phyloP scores from a whole-genome alignment of 2,888 invertebrate genomes.

The Hypercompe scribonia region DNA sequence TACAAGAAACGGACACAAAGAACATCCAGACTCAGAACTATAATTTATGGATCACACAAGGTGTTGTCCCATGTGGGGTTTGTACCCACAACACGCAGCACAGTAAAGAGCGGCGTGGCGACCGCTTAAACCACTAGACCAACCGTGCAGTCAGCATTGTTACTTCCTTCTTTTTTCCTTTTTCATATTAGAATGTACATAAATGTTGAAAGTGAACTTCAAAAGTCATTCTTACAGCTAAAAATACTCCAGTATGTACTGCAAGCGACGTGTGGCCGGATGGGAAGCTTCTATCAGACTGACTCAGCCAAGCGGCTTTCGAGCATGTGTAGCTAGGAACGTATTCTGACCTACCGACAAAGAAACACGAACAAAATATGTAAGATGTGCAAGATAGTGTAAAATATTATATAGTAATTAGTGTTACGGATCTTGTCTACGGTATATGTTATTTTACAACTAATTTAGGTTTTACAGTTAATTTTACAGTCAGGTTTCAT shows the following conservation, averaged over 20 bases:
- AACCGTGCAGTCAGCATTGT: too few relatives aligned
- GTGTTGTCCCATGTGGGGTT: too few relatives aligned
- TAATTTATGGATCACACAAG: too few relatives aligned
- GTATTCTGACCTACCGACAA: conserved; percentile 76
- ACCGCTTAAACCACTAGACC: too few relatives aligned
- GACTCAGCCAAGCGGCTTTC: conserved; percentile 87
- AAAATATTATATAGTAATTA: neutral
- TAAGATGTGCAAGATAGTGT: neutral
- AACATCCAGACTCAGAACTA: too few relatives aligned
- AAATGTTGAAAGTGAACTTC: too few relatives aligned
- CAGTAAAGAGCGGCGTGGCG: too few relatives aligned
- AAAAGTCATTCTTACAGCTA: conserved; percentile 80
- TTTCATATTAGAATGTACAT: too few relatives aligned
- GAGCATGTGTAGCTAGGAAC: conserved; percentile 89
- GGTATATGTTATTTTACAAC: neutral
- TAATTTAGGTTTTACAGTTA: neutral
- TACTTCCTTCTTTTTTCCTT: too few relatives aligned
- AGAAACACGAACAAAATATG: neutral
- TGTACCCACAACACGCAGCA: too few relatives aligned
- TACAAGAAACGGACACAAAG: too few relatives aligned
- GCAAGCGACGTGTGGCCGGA: conserved; percentile 92
- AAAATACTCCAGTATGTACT: conserved; percentile 88
- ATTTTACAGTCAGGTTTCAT: neutral
- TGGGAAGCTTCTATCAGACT: conserved; percentile 89
- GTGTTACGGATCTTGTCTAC: neutral